Base-by-base conservation (phyloP, 2,113 vertebrate genomes). In the Eurystomus gularis region DNA sequence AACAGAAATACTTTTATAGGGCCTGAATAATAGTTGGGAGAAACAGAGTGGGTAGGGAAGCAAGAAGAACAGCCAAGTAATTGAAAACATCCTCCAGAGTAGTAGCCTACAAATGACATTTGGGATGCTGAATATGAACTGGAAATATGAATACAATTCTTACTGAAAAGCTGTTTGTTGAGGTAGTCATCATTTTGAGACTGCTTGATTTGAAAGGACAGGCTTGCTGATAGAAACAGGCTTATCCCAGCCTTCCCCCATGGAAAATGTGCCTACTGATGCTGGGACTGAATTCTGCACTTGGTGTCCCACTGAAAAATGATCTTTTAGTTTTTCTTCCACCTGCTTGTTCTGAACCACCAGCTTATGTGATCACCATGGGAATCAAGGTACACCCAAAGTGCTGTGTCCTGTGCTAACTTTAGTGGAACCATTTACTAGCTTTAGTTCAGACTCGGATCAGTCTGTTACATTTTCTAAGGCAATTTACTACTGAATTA, bases 51-150 rank as follows among this genome's bases (percentile, higher is more conserved):
- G 26, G 20, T 28, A 82, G 44, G 20, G 57, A 91, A 85, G 42
- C 42, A 84, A 93, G 57, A 90, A 89, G 51, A 94, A 68, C 66
- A 84, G 55, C 21, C 73, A 72, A 90, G 54, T 82, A 86, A 89
- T 95, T 94, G 82, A 95, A 94, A 96, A 92, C 80, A 83, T 94
- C 92, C 75, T 82, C 51, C 4, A 5, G 51, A 87, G 78, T 76
- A 76, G 54, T 40, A 57, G 73, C 51, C 83, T 79, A 64, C 58
- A 86, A 69, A 55, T 72, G 21, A 65, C 44, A 66, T 82, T 91
- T 73, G 65, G 68, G 55, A 66, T 94, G 60, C 35, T 88, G 64
- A 86, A 71, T 89, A 20, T 70, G 80, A 93, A 29, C 71, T 82
- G 75, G 71, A 49, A 88, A 4, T 65, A 79, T 28, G 60, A 76